A percentile compares a stretch with the other conserved stretches of the same genome.
phyloP scores from a whole-genome alignment of 2,113 vertebrate genomes.

The Columba janthina region DNA sequence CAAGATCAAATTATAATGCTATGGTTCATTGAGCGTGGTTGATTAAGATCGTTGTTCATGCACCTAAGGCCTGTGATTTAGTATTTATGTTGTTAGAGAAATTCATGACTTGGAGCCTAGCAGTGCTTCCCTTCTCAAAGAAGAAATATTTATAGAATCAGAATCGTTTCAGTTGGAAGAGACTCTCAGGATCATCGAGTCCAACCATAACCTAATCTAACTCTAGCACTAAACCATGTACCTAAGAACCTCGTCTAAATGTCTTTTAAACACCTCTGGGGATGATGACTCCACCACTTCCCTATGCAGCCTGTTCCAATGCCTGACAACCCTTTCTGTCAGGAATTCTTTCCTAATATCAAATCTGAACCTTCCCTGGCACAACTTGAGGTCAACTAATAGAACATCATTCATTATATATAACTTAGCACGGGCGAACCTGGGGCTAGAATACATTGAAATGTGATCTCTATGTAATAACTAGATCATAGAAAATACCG shows the following conservation, averaged over 20 bases:
- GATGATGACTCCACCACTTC: no score
- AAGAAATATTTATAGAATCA: not conserved
- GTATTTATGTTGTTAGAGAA: slow-evolving; percentile 1
- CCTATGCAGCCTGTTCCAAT: no score
- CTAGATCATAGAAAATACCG: not conserved
- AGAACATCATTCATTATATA: not conserved
- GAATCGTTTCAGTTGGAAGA: no score
- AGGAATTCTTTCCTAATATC: no score
- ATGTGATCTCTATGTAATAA: not conserved
- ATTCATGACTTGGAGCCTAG: not conserved
- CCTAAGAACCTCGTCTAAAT: no score
- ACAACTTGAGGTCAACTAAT: no score
- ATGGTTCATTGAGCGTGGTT: not conserved
- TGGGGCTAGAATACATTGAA: not conserved
- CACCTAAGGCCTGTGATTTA: slow-evolving; percentile 4
- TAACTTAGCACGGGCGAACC: not conserved
- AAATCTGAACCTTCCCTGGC: no score
- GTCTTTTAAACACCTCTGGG: no score
- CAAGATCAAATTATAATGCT: slow-evolving; percentile 35
- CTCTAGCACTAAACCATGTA: no score
- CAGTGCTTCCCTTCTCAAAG: not conserved
- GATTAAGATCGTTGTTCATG: slow-evolving; percentile 35
- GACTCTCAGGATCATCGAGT: no score
- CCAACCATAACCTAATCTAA: no score
- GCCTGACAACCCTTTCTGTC: no score